Base-by-base conservation (phyloP, 2,797 vertebrate genomes). In the Falco naumanni region DNA sequence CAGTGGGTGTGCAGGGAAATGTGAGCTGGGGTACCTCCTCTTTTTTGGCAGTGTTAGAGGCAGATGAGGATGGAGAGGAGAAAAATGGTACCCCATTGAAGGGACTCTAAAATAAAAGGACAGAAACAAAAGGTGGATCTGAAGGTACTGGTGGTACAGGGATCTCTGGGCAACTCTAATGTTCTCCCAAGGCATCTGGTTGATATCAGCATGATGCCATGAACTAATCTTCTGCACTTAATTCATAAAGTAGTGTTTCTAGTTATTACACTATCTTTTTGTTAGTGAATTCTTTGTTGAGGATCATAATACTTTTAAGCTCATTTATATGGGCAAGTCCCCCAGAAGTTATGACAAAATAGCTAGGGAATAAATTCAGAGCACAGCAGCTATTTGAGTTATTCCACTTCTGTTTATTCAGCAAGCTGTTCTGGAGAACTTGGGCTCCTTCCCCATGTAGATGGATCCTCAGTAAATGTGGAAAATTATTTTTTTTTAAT, bases 351-450 rank as follows among this genome's bases (percentile, higher is more conserved):
- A 61, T 3, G 4, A 65, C 53, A 86, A 86, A 82, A 59, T 61
- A 87, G 56, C 56, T 68, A 25, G 26, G 22, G 16, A 75, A 68
- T 93, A 71, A 92, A 91, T 87, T 90, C 45, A 74, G 66, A 92
- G 43, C 56, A 43, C 75, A 85, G 51, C 77, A 92, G 37, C 72
- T 93, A 56, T 92, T 63, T 61, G 47, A 91, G 39, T 91, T 93
- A 82, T 39, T 92, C n/a, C 14, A 48, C 60, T 80, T 88, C 26
- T 56, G 54, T 94, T 92, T 92, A 93, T 91, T 88, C 50, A 91
- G 64, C 76, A 79, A 88, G 77, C 74, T 84, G 61, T 47, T 91
- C 69, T 85, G 83, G 61, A 78, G 69, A 91, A 6, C 61, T 24
- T 29, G 51, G 57, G n/a, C 39, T 93, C 41, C 53, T 92, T 91